Evolutionary conservation across 2,113 vertebrate species (phyloP).

Genomic region (Macrotis lagotis): DNA sequence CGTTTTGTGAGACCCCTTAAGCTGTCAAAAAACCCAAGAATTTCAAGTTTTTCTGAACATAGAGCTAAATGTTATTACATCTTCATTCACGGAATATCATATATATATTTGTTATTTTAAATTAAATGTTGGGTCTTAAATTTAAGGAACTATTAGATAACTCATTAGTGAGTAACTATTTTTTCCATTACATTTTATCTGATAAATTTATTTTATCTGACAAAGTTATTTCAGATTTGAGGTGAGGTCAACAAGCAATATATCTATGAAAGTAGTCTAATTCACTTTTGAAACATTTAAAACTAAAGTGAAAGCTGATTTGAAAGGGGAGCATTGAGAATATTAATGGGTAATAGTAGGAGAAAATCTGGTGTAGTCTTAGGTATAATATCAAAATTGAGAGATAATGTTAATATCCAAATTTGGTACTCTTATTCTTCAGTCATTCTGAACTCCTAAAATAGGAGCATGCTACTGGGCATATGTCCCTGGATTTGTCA

Average conservation of each 20-base stretch:
- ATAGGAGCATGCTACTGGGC: neutral
- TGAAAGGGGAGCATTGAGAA: neutral
- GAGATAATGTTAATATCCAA: neutral
- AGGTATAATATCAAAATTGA: neutral
- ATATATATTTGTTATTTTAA: neutral
- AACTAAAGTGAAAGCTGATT: neutral
- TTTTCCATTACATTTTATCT: neutral
- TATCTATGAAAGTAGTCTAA: neutral
- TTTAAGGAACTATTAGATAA: constrained; percentile 27
- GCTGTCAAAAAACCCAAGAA: neutral
- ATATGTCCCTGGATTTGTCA: neutral
- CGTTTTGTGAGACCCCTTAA: neutral
- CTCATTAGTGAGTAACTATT: neutral
- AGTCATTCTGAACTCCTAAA: neutral
- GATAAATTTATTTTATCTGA: neutral
- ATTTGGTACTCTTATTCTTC: neutral
- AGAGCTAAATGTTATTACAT: neutral
- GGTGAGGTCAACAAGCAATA: neutral
- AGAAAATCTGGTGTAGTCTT: neutral
- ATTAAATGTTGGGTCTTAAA: neutral
- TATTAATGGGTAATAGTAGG: neutral
- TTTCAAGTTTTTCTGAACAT: neutral
- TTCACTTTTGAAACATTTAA: neutral
- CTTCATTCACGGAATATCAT: neutral
- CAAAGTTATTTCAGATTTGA: neutral